phyloP scores from a whole-genome alignment of 2,888 invertebrate species.

The Acleris cristana region DNA sequence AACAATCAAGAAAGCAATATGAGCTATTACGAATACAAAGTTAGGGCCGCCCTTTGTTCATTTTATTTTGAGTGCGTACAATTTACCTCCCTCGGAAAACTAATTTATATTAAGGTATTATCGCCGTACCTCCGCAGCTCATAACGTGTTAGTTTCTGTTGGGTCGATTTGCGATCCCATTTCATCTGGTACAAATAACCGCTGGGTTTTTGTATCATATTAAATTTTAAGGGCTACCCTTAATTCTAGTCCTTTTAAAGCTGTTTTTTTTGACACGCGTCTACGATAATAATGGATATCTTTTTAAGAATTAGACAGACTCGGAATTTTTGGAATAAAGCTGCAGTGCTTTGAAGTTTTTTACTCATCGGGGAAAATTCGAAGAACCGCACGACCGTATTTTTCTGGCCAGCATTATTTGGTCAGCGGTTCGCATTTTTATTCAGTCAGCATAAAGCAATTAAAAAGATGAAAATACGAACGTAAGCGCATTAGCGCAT shows the following conservation, averaged over 20 bases:
- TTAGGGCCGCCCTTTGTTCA: constrained; percentile 57
- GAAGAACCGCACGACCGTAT: background rate
- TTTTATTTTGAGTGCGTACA: constrained; percentile 47
- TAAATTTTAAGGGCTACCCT: background rate
- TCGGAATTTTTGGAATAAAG: too few relatives aligned
- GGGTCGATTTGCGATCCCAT: constrained; percentile 21
- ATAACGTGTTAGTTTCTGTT: constrained; percentile 38
- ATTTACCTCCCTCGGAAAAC: constrained; percentile 39
- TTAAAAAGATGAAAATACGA: constrained; percentile 37
- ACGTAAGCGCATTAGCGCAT: constrained; percentile 44
- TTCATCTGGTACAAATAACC: background rate
- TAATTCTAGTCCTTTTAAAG: too few relatives aligned
- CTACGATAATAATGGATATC: too few relatives aligned
- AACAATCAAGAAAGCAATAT: constrained; percentile 66
- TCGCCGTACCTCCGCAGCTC: constrained; percentile 18
- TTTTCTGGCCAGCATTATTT: background rate
- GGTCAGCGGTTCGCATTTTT: background rate
- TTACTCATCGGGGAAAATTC: too few relatives aligned
- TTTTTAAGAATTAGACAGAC: too few relatives aligned
- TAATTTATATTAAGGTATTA: constrained; percentile 44
- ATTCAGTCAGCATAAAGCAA: constrained; percentile 29
- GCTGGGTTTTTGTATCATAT: background rate
- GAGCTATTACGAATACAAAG: constrained; percentile 53
- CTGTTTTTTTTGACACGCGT: too few relatives aligned
- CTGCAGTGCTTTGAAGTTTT: too few relatives aligned